phyloP scores from a whole-genome alignment of 2,113 vertebrate species.

The Zapornia atra region DNA sequence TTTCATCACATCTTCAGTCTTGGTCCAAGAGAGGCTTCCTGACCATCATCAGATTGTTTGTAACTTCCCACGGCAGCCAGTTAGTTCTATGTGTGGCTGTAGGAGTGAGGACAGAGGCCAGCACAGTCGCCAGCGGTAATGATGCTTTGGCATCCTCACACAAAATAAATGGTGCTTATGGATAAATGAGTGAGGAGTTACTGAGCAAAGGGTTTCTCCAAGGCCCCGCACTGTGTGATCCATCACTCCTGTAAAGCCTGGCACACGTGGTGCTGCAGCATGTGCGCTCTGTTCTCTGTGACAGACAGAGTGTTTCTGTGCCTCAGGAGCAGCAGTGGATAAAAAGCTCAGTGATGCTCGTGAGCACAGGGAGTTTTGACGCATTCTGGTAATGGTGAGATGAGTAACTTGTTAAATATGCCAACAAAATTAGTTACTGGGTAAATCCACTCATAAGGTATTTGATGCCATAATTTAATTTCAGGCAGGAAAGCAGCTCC shows the following conservation, averaged over 20 bases:
- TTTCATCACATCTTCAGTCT: neutral
- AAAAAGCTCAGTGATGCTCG: neutral
- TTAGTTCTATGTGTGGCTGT: fast-evolving
- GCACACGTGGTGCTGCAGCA: neutral
- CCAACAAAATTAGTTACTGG: neutral
- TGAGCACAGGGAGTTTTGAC: neutral
- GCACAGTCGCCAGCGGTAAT: fast-evolving
- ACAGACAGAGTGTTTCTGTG: neutral
- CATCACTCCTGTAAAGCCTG: neutral
- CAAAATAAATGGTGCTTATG: neutral
- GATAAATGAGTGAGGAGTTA: neutral
- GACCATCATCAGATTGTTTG: fast-evolving
- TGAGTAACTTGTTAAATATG: neutral
- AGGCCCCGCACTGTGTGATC: neutral
- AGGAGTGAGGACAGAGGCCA: neutral
- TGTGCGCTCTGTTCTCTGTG: fast-evolving
- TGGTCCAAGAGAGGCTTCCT: neutral
- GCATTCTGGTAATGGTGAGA: neutral
- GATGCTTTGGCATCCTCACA: neutral
- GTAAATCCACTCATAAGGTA: neutral
- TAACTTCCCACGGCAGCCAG: fast-evolving
- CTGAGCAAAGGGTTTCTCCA: neutral
- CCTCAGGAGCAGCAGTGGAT: neutral
- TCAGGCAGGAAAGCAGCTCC: neutral
- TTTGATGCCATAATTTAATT: neutral